Percentiles rank a stretch among this genome's conserved stretches.
Evolutionary conservation across 2,113 vertebrate genomes (phyloP).

Genomic region (Pelobates fuscus): DNA sequence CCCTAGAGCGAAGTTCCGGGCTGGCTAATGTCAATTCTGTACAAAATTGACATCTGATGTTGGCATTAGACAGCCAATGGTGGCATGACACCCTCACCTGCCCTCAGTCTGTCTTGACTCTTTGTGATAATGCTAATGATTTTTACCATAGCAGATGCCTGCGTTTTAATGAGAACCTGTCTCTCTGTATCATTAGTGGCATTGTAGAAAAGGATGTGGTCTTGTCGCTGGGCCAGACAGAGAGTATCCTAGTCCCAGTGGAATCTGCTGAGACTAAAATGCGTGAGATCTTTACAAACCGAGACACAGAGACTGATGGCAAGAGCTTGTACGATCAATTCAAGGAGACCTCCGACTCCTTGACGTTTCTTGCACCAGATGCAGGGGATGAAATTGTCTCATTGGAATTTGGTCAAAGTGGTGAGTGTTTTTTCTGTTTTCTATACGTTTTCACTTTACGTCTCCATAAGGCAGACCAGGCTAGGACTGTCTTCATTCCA

Average conservation of each 20-base stretch:
- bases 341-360: slow-evolving; percentile 88
- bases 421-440: slow-evolving; percentile 64
- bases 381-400: slow-evolving; percentile 91
- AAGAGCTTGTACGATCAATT: slow-evolving; percentile 86
- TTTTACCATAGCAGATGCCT: too few species aligned
- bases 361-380: slow-evolving; percentile 88
- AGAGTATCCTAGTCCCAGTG: slow-evolving; percentile 72
- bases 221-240: slow-evolving; percentile 92
- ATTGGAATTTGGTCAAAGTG: slow-evolving; percentile 85
- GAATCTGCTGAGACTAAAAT: slow-evolving; percentile 77
- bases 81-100: too few species aligned
- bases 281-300: slow-evolving; percentile 76
- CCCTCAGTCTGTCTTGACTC: too few species aligned
- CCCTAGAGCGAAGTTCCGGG: too few species aligned
- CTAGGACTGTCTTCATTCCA: too few species aligned
- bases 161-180: too few species aligned
- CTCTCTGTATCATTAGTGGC: slow-evolving; percentile 83
- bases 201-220: slow-evolving; percentile 89
- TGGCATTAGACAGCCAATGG: too few species aligned
- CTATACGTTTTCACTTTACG: neutral
- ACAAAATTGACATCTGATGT: too few species aligned
- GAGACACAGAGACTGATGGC: slow-evolving; percentile 63
- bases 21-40: too few species aligned
- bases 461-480: too few species aligned
- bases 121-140: too few species aligned